Conservation (phyloP, 2,797 vertebrate species). For the Sebastiscus tertius region DNA sequence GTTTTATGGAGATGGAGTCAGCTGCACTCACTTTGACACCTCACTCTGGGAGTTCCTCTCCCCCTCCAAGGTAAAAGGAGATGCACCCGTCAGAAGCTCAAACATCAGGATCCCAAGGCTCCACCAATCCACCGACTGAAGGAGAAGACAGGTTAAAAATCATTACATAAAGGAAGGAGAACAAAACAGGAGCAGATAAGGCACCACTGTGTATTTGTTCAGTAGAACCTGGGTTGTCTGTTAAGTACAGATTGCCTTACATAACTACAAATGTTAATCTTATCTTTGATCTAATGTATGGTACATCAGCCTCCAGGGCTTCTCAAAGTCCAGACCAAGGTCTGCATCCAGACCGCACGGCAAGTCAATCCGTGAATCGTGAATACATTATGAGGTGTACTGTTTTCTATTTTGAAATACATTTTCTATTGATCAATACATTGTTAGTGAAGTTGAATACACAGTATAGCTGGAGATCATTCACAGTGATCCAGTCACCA, state of each 20-base stretch:
- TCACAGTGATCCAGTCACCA: neutral
- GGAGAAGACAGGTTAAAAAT: neutral
- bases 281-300: neutral
- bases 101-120: slow-evolving; percentile 94
- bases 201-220: neutral
- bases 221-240: neutral
- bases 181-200: neutral
- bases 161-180: neutral
- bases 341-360: neutral
- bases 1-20: neutral
- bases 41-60: slow-evolving; percentile 94
- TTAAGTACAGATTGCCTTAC: neutral
- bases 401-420: neutral
- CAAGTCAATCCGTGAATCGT: neutral
- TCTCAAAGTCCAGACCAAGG: too few relatives aligned
- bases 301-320: too few relatives aligned
- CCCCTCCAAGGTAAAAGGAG: slow-evolving; percentile 94
- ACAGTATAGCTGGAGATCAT: neutral
- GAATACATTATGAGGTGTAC: neutral
- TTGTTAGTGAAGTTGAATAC: neutral
- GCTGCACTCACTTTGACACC: slow-evolving; percentile 88
- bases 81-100: slow-evolving; percentile 92
- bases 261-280: neutral
- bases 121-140: slow-evolving; percentile 95
- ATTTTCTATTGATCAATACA: neutral